phyloP scores from a whole-genome alignment of 2,888 invertebrate species.

The Gandaritis pyraliata region DNA sequence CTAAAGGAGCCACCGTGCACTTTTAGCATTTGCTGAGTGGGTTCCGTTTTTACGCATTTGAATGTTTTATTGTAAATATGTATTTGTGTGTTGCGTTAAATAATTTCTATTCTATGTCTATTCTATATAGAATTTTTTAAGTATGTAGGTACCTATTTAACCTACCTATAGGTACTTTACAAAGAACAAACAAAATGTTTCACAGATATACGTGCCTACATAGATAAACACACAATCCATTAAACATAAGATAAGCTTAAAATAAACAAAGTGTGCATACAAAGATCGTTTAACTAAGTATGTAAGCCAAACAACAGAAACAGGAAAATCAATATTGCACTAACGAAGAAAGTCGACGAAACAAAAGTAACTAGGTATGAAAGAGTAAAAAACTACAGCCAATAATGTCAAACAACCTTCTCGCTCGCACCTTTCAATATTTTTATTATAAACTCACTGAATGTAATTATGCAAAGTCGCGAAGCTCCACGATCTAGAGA shows the following conservation, averaged over 20 bases:
- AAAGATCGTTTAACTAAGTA: constrained; percentile 27
- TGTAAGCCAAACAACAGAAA: constrained; percentile 26
- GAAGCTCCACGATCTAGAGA: too few species aligned
- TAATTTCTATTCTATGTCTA: too few species aligned
- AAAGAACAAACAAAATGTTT: constrained; percentile 9
- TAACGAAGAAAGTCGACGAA: constrained; percentile 53
- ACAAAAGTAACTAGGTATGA: constrained; percentile 19
- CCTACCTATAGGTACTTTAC: not conserved
- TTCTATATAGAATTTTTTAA: not conserved
- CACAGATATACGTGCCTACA: constrained; percentile 9
- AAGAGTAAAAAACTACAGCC: not conserved
- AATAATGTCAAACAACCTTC: too few species aligned
- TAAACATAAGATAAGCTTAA: constrained; percentile 27
- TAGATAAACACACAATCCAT: constrained; percentile 24
- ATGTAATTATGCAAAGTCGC: too few species aligned
- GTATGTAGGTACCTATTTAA: not conserved
- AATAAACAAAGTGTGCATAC: constrained; percentile 23
- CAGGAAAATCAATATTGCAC: constrained; percentile 58
- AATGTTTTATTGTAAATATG: too few species aligned
- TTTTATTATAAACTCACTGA: too few species aligned
- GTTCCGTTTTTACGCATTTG: too few species aligned
- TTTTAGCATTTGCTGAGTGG: too few species aligned
- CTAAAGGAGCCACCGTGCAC: too few species aligned
- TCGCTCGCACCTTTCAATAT: too few species aligned
- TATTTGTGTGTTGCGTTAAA: too few species aligned